Percentiles rank a stretch among this genome's conserved stretches.
Conservation (phyloP, 1,140 invertebrate species). For the Drosophila grimshawi region DNA sequence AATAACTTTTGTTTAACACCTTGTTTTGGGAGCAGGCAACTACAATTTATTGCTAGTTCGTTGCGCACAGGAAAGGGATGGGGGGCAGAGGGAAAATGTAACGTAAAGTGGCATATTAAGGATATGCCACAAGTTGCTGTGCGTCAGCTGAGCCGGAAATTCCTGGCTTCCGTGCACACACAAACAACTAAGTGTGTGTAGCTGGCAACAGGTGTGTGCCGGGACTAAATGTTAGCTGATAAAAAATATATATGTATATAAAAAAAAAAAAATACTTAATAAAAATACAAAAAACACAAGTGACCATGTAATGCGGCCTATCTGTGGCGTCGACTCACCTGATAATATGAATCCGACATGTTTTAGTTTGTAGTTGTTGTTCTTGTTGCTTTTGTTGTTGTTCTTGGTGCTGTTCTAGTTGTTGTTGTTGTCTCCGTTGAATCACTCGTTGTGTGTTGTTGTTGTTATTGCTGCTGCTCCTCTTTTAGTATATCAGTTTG, state of each 20-base stretch:
- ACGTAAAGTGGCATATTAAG: slow-evolving; percentile 37
- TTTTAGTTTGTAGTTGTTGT: slow-evolving; percentile 44
- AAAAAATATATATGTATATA: slow-evolving; percentile 13
- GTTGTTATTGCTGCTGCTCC: slow-evolving; percentile 29
- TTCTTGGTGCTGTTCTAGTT: not conserved
- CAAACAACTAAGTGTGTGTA: not conserved
- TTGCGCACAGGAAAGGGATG: slow-evolving; percentile 25
- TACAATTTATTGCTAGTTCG: slow-evolving; percentile 3
- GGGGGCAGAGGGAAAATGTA: slow-evolving; percentile 6
- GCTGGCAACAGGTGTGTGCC: slow-evolving; percentile 48
- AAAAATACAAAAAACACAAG: slow-evolving; percentile 9
- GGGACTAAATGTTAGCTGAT: slow-evolving; percentile 29
- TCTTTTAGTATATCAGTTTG: slow-evolving; percentile 42
- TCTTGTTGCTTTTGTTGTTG: slow-evolving; percentile 12
- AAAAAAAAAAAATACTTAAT: slow-evolving; percentile 18
- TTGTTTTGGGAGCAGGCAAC: not conserved
- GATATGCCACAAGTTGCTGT: slow-evolving; percentile 28
- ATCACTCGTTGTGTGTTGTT: slow-evolving; percentile 58
- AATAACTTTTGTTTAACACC: not conserved
- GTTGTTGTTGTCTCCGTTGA: slow-evolving; percentile 50
- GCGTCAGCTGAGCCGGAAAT: slow-evolving; percentile 49
- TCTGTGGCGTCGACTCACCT: slow-evolving; percentile 59
- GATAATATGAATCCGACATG: slow-evolving; percentile 82
- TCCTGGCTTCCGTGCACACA: slow-evolving; percentile 36
- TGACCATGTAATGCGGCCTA: slow-evolving; percentile 39